Base-by-base conservation (phyloP, 2,888 invertebrate genomes). In the Ichneumon xanthorius region DNA sequence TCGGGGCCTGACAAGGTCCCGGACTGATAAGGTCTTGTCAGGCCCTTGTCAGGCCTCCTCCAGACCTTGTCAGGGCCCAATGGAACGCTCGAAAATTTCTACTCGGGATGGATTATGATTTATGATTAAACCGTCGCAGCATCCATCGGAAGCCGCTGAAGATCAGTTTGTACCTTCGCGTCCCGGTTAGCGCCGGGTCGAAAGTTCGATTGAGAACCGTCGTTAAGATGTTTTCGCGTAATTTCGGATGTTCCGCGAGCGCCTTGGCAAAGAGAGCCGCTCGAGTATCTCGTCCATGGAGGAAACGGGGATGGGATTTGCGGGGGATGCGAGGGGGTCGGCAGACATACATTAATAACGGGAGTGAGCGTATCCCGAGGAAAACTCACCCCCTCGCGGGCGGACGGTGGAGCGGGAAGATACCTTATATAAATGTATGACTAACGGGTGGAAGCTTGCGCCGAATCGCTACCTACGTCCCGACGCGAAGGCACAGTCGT, bases 331-430 rank as follows among this genome's bases (percentile, higher is more conserved):
- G 72, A 83, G 88, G 85, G 86, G 87, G 89, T 84, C 88, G 86
- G 91, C 92, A 92, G 93, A 93, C 92, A 87, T 92, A 92, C 93
- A 93, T 93, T 93, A 93, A 93, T 93, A 93, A 93, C 92, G 89
- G 84, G 70, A 88, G 92, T 92, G 92, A 92, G 91, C 91, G 91
- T 90, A 92, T 93, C 92, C 92, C 86, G 80, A 78, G 84, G 84
- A 89, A 84, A 84, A 88, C 75, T 88, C 89, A 88, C 89, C 91
- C 90, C 89, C 84, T 65, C 77, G 76, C 85, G 88, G 88, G 88
- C 81, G 87, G 82, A 88, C 85, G 89, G 50, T 45, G 53, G 50
- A 48, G 82, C 48, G 61, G 55, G 37, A 86, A 90, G 90, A 91
- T 90, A 91, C 92, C 89, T 88, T 87, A 91, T 92, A 92, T 90